Percentiles rank a stretch among this genome's conserved stretches.
These are phyloP conservation scores for Macroramphosus scolopax DNA, from an alignment of 2,797 vertebrate species.

Conservation along the genomic window DNA sequence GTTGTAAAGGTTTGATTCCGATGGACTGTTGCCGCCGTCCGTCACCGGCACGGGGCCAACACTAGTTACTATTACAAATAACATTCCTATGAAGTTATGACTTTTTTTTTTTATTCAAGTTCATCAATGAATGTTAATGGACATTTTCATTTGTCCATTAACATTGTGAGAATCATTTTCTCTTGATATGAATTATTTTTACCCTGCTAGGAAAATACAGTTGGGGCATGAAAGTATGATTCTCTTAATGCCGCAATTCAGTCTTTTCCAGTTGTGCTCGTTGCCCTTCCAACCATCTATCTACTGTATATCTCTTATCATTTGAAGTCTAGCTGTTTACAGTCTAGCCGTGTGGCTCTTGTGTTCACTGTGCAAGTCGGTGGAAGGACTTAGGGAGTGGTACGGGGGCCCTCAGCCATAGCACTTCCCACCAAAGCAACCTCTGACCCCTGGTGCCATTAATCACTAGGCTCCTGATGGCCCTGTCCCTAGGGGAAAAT, in stretches of 20 bases:
- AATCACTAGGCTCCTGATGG: constrained; percentile 94
- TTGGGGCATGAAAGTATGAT: no score
- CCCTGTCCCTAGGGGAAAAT: constrained; percentile 87
- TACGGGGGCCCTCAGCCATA: constrained; percentile 72
- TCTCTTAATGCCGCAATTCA: no score
- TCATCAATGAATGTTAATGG: not conserved
- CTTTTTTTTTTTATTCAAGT: no score
- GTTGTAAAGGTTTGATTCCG: constrained; percentile 24
- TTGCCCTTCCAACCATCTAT: constrained; percentile 21
- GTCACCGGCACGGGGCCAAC: not conserved
- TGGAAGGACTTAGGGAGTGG: constrained; percentile 80
- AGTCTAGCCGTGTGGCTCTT: constrained; percentile 41
- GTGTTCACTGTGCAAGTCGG: constrained; percentile 51
- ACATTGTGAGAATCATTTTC: no score
- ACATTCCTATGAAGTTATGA: not conserved
- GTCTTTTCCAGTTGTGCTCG: constrained; percentile 1
- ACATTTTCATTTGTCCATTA: no score
- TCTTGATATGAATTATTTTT: not conserved
- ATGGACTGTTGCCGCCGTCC: constrained; percentile 7
- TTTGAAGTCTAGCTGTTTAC: constrained; percentile 48
- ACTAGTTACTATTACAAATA: not conserved
- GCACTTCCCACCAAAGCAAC: constrained; percentile 88
- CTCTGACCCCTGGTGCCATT: constrained; percentile 90
- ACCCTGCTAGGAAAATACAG: not conserved
- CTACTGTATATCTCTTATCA: constrained; percentile 47